phyloP scores from a whole-genome alignment of 2,797 vertebrate species.

The Semotilus atromaculatus region DNA sequence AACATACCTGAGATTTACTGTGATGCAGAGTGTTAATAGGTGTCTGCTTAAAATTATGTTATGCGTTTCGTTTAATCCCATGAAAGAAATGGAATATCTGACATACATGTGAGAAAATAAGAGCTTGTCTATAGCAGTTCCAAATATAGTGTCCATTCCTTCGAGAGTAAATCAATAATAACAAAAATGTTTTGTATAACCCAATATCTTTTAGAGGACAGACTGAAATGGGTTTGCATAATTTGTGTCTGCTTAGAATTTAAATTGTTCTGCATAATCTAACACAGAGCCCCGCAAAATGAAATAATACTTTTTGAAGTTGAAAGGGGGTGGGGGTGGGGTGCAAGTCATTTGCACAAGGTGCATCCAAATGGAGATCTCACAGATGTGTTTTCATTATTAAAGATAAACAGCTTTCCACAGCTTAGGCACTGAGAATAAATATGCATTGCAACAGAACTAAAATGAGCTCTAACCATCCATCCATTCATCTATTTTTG shows the following conservation, averaged over 20 bases:
- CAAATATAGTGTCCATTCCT: constrained; percentile 16
- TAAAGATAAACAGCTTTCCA: constrained; percentile 69
- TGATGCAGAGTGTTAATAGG: neutral
- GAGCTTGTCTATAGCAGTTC: neutral
- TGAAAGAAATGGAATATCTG: neutral
- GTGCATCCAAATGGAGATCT: constrained; percentile 55
- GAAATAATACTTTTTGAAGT: constrained; percentile 45
- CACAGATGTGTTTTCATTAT: constrained; percentile 59
- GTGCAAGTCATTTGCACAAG: constrained; percentile 44
- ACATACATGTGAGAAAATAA: constrained; percentile 5
- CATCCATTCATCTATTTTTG: neutral
- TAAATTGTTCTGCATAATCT: constrained; percentile 56
- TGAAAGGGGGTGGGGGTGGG: constrained; percentile 40
- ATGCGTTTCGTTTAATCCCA: constrained; percentile 1
- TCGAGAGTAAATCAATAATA: constrained; percentile 15
- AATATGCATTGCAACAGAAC: constrained; percentile 65
- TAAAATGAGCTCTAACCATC: constrained; percentile 49
- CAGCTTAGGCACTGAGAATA: constrained; percentile 48
- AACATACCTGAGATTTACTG: constrained; percentile 9
- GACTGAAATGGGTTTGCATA: constrained; percentile 61
- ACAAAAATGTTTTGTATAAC: constrained; percentile 18
- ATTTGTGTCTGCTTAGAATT: constrained; percentile 70
- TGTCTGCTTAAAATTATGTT: constrained; percentile 11
- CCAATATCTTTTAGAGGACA: constrained; percentile 38
- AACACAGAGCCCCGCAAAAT: constrained; percentile 37